These are phyloP conservation scores for Phrynosoma blainvillii DNA, from an alignment of 2,113 vertebrate species.

Conservation along the genomic window DNA sequence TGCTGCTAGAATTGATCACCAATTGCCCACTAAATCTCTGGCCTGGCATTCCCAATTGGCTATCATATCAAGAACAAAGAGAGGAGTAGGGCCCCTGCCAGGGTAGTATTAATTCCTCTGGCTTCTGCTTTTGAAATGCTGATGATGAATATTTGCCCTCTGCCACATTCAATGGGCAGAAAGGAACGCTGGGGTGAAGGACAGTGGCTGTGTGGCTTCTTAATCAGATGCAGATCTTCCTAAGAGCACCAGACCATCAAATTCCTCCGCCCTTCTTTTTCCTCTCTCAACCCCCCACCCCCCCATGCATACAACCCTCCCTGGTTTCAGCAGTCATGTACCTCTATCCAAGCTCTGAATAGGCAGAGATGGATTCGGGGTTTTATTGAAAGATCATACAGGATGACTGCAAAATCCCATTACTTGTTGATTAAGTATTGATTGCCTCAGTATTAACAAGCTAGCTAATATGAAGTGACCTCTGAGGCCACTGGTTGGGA, in stretches of 20 bases:
- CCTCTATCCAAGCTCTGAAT: slow-evolving; percentile 87
- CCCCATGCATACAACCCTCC: slow-evolving; percentile 56
- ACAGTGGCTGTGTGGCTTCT: slow-evolving; percentile 88
- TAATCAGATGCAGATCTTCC: slow-evolving; percentile 99
- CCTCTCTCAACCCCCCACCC: neutral
- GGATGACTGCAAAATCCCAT: slow-evolving; percentile 99
- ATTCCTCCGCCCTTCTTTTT: slow-evolving; percentile 65
- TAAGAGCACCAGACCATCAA: slow-evolving; percentile 97
- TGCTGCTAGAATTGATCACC: neutral
- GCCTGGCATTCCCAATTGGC: slow-evolving; percentile 15
- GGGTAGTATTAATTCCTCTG: slow-evolving; percentile 78
- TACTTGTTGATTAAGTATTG: slow-evolving; percentile 99
- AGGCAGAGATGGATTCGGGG: slow-evolving; percentile 92
- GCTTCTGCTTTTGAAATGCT: slow-evolving; percentile 73
- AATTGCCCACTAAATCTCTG: neutral
- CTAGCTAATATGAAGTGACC: slow-evolving; percentile 99
- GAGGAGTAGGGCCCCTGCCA: slow-evolving; percentile 64
- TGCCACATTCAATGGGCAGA: slow-evolving; percentile 78
- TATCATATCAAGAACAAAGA: slow-evolving; percentile 63
- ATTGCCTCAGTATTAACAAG: slow-evolving; percentile 99
- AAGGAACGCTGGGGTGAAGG: slow-evolving; percentile 94
- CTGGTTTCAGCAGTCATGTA: slow-evolving; percentile 83
- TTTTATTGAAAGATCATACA: slow-evolving; percentile 99
- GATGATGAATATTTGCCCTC: slow-evolving; percentile 73
- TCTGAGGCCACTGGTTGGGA: slow-evolving; percentile 92